Conservation (phyloP, 1,140 invertebrate species). For the Apolygus lucorum region DNA sequence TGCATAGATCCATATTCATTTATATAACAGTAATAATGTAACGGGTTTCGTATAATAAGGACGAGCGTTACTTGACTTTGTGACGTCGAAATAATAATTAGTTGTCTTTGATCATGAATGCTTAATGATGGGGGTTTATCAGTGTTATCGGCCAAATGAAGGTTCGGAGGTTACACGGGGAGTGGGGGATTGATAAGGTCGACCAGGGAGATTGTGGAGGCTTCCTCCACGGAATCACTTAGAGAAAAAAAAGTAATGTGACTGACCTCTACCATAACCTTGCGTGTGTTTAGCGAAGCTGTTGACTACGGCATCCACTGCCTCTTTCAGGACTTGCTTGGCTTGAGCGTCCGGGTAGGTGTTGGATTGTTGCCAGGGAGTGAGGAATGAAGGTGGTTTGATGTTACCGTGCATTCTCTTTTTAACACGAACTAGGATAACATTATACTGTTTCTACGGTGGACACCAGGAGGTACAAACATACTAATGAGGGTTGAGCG, state of each 20-base stretch:
- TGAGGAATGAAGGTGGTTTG: conserved; percentile 28
- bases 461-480: background rate
- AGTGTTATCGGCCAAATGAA: conserved; percentile 1
- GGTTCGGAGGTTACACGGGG: conserved; percentile 6
- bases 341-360: conserved; percentile 51
- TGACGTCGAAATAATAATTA: too few relatives aligned
- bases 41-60: too few relatives aligned
- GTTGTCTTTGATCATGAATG: too few relatives aligned
- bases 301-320: conserved; percentile 66
- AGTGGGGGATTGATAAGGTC: conserved; percentile 14
- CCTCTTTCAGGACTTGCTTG: conserved; percentile 63
- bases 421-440: background rate
- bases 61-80: too few relatives aligned
- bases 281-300: conserved; percentile 70
- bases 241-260: background rate
- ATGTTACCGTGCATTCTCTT: conserved; percentile 31
- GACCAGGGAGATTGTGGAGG: too few relatives aligned
- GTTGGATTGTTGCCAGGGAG: conserved; percentile 26
- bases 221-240: too few relatives aligned
- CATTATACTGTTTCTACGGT: background rate
- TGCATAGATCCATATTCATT: too few relatives aligned
- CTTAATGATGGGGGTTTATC: too few relatives aligned
- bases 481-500: too few relatives aligned
- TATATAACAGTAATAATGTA: too few relatives aligned
- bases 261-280: conserved; percentile 62